Evolutionary conservation across 2,888 invertebrate species (phyloP).

Genomic region (Chironomus tentans): DNA sequence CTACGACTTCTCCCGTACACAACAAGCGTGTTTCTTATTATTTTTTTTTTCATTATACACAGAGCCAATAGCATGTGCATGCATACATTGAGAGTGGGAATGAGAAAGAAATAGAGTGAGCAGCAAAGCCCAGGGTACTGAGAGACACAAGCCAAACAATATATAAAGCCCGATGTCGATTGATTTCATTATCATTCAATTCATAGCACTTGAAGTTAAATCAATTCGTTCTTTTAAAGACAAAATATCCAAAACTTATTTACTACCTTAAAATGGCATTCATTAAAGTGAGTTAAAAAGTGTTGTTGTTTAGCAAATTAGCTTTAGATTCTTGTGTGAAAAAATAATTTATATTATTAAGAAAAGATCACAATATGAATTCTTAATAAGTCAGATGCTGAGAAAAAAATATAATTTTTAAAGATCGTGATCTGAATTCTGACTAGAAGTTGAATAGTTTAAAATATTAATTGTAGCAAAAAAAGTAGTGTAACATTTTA

Average conservation of each 20-base stretch:
- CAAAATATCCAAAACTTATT: conserved; percentile 18
- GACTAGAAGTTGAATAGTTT: no score
- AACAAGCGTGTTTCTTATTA: neutral
- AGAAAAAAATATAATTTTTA: neutral
- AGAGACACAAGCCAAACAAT: conserved; percentile 29
- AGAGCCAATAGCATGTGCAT: neutral
- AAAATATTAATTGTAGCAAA: no score
- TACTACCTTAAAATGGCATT: conserved; percentile 40
- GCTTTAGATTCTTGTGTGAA: neutral
- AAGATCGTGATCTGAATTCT: neutral
- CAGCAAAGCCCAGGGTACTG: neutral
- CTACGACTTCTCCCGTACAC: no score
- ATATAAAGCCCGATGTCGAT: conserved; percentile 43
- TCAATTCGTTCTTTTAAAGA: conserved; percentile 30
- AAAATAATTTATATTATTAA: neutral
- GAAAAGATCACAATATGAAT: neutral
- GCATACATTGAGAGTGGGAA: neutral
- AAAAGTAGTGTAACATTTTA: neutral
- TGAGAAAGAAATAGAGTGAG: neutral
- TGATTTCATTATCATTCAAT: conserved; percentile 44
- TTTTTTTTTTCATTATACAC: neutral
- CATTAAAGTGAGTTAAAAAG: conserved; percentile 41
- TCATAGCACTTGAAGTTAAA: conserved; percentile 38
- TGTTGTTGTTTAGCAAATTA: neutral
- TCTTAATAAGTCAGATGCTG: neutral